A percentile compares a stretch with the other conserved stretches of the same genome.
These are phyloP conservation scores for Noctua pronuba DNA, from an alignment of 2,888 invertebrate genomes.

Conservation along the genomic window DNA sequence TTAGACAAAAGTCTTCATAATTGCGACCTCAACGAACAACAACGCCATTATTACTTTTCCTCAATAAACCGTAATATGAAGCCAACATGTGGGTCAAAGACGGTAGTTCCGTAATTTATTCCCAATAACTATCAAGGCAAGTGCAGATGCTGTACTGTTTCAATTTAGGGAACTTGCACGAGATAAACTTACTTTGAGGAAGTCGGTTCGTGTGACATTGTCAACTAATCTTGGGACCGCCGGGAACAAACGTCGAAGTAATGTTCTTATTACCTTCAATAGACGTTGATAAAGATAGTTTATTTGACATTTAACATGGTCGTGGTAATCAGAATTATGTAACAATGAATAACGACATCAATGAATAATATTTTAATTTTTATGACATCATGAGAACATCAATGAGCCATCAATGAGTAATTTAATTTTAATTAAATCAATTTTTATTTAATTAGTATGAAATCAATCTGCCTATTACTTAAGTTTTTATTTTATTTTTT, in stretches of 20 bases:
- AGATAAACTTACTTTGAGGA: constrained; percentile 87
- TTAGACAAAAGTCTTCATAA: constrained; percentile 7
- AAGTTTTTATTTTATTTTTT: no score
- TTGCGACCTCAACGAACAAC: neutral
- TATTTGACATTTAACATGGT: constrained; percentile 11
- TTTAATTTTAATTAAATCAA: no score
- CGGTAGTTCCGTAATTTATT: constrained; percentile 78
- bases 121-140: constrained; percentile 84
- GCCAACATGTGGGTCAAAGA: constrained; percentile 57
- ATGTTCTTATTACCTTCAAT: constrained; percentile 63
- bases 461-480: no score
- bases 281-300: constrained; percentile 31
- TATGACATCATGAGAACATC: no score
- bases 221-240: constrained; percentile 87
- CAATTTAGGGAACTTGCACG: constrained; percentile 87
- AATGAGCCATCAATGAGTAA: no score
- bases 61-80: constrained; percentile 44
- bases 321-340: neutral
- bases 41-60: constrained; percentile 41
- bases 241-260: constrained; percentile 76
- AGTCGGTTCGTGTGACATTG: constrained; percentile 87
- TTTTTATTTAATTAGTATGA: no score
- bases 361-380: no score
- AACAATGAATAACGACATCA: no score
- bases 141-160: constrained; percentile 89